Conservation (phyloP, 2,113 vertebrate genomes). For the Ia io region DNA sequence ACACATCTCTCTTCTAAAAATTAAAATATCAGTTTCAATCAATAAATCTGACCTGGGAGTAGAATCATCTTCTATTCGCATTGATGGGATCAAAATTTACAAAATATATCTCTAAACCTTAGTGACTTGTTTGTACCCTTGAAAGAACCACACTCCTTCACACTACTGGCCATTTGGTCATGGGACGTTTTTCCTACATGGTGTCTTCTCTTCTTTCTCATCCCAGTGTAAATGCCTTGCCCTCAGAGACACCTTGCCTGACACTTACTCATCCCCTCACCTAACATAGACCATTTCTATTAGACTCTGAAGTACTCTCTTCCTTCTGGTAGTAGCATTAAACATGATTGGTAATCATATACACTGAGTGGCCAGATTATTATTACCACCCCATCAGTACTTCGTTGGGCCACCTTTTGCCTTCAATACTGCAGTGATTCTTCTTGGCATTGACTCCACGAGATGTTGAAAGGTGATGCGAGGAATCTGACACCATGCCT, state of each 20-base stretch:
- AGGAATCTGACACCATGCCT: no score
- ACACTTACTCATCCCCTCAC: not conserved
- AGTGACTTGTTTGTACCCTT: not conserved
- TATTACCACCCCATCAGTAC: no score
- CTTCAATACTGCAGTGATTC: no score
- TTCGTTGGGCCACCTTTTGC: no score
- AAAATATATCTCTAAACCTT: not conserved
- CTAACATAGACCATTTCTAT: not conserved
- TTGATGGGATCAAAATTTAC: not conserved
- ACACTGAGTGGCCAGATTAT: no score
- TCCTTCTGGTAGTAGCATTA: not conserved
- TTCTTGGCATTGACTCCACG: no score
- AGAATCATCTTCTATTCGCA: not conserved
- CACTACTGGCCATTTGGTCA: not conserved
- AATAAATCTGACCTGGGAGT: not conserved
- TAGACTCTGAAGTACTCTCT: not conserved
- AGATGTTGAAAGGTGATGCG: no score
- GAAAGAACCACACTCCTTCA: not conserved
- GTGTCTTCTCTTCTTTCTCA: not conserved
- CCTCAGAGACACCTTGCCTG: not conserved
- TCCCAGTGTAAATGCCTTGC: not conserved
- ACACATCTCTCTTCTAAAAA: not conserved
- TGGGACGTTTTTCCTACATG: not conserved
- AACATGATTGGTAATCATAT: not conserved
- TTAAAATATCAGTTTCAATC: slow-evolving; percentile 3